Conservation (phyloP, 2,797 vertebrate genomes). For the Linurgus olivaceus region DNA sequence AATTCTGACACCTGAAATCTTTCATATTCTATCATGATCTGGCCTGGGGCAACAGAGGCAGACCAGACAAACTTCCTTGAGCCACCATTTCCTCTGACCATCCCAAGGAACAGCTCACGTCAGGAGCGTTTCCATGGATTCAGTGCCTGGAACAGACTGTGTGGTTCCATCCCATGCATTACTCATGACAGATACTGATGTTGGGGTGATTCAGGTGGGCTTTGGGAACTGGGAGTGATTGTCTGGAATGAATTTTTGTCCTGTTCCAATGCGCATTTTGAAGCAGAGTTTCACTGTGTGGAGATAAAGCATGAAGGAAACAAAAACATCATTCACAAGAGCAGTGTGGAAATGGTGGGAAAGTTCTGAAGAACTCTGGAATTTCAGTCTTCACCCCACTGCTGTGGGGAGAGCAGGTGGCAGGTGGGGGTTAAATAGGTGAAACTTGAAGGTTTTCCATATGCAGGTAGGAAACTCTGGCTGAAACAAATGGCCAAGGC, state of each 20-base stretch:
- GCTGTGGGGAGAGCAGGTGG: background rate
- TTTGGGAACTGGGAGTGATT: background rate
- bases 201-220: conserved; percentile 27
- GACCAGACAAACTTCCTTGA: background rate
- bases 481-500: background rate
- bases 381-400: background rate
- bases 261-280: background rate
- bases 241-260: background rate
- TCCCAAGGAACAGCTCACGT: background rate
- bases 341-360: background rate
- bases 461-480: background rate
- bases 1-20: background rate
- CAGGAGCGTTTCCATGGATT: conserved; percentile 46
- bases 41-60: background rate
- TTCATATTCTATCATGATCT: background rate
- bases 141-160: conserved; percentile 31
- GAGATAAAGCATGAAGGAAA: background rate
- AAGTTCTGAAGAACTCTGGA: background rate
- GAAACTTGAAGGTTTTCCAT: background rate
- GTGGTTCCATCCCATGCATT: conserved; percentile 28
- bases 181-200: conserved; percentile 30
- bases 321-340: accelerated
- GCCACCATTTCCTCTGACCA: background rate
- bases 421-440: background rate
- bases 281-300: background rate